A percentile compares a stretch with the other conserved stretches of the same genome.
Evolutionary conservation across 2,888 invertebrate species (phyloP).

Genomic region (Leucophenga maculata): DNA sequence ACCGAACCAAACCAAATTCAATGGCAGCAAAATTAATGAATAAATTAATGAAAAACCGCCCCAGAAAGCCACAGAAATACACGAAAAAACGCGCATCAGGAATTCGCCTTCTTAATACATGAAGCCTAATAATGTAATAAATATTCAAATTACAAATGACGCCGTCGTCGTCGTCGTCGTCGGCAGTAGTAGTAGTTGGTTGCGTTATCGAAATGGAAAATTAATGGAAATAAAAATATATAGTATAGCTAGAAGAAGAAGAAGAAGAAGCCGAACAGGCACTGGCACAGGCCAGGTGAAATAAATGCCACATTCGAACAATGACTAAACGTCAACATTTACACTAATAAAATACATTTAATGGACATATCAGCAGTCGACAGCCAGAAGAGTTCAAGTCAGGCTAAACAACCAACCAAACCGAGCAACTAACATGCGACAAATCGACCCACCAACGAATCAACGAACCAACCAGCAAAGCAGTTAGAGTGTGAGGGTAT

Average conservation of each 20-base stretch:
- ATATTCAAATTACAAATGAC: conserved; percentile 58
- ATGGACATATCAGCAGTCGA: conserved; percentile 52
- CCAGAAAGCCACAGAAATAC: background rate
- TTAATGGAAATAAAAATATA: background rate
- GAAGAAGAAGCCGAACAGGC: background rate
- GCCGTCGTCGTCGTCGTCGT: background rate
- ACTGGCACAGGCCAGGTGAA: conserved; percentile 14
- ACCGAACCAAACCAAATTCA: too few relatives aligned
- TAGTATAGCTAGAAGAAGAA: too few relatives aligned
- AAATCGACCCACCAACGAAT: background rate
- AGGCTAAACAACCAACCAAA: background rate
- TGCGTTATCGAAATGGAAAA: background rate
- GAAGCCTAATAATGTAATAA: conserved; percentile 57
- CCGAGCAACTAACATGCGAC: background rate
- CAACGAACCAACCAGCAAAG: background rate
- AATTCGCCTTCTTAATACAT: too few relatives aligned
- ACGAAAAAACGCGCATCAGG: background rate
- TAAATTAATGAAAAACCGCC: conserved; percentile 18
- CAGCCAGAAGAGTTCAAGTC: background rate
- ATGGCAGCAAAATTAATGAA: conserved; percentile 12
- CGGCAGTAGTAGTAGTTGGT: background rate
- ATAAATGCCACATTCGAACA: conserved; percentile 41
- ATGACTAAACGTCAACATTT: conserved; percentile 59
- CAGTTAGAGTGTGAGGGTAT: background rate
- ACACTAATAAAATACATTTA: conserved; percentile 59